These are phyloP conservation scores for Gerris lacustris DNA, from an alignment of 2,888 invertebrate genomes.

Conservation along the genomic window DNA sequence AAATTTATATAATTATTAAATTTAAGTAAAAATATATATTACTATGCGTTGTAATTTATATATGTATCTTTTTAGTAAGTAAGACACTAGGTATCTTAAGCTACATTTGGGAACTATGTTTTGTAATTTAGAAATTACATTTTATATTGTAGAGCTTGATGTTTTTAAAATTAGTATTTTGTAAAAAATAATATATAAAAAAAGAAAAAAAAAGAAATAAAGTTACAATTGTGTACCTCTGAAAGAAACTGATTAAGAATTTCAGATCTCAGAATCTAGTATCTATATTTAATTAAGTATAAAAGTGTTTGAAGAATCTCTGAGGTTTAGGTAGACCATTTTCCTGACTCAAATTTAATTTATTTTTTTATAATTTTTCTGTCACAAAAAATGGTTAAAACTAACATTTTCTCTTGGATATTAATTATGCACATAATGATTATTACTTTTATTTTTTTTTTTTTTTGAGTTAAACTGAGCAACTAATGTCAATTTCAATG, in stretches of 20 bases:
- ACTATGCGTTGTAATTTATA: not conserved
- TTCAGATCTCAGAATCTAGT: conserved; percentile 5
- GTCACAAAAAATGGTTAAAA: too few species aligned
- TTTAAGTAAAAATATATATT: too few species aligned
- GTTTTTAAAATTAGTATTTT: conserved; percentile 1
- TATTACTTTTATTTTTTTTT: too few species aligned
- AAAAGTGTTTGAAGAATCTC: not conserved
- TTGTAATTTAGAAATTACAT: not conserved
- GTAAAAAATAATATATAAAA: not conserved
- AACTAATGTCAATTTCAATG: too few species aligned
- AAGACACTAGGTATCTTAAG: not conserved
- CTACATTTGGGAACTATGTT: conserved; percentile 1
- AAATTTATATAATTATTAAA: too few species aligned
- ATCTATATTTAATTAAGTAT: not conserved
- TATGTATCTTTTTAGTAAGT: not conserved
- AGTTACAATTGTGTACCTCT: conserved; percentile 3
- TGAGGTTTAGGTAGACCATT: not conserved
- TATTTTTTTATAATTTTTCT: too few species aligned
- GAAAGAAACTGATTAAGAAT: not conserved
- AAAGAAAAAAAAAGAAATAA: not conserved
- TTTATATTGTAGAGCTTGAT: not conserved
- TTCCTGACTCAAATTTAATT: not conserved
- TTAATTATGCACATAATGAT: too few species aligned
- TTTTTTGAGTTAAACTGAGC: too few species aligned
- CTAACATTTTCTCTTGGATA: too few species aligned